A percentile compares a stretch with the other conserved stretches of the same genome.
Conservation (phyloP, 2,888 invertebrate genomes). For the Glyphotaelius pellucidus region DNA sequence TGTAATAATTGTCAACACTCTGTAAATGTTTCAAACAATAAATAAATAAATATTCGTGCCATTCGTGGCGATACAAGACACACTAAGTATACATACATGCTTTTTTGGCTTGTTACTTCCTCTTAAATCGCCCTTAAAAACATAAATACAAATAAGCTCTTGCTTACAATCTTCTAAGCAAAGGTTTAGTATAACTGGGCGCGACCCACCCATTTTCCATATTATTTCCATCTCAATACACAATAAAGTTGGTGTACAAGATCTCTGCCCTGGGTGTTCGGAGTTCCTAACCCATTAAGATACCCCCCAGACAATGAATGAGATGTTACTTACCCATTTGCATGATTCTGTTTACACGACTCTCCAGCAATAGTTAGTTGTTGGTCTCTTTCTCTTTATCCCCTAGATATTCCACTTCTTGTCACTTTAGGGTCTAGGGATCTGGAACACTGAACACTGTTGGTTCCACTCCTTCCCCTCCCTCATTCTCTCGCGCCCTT, state of each 20-base stretch:
- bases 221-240: not conserved
- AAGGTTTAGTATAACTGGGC: not conserved
- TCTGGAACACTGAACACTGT: not conserved
- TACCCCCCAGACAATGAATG: not conserved
- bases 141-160: no score
- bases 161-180: not conserved
- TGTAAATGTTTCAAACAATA: no score
- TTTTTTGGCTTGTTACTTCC: no score
- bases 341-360: constrained; percentile 33
- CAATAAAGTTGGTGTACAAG: not conserved
- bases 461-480: not conserved
- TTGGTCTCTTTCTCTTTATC: constrained; percentile 24
- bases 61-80: no score
- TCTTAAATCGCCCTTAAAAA: no score
- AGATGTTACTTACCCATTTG: constrained; percentile 17
- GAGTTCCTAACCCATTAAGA: not conserved
- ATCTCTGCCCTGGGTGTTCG: not conserved
- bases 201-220: not conserved
- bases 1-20: no score
- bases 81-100: no score
- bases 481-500: not conserved
- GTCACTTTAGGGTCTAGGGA: constrained; percentile 36
- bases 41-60: no score
- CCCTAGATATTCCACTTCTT: constrained; percentile 29
- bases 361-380: constrained; percentile 18